Evolutionary conservation across 2,888 invertebrate genomes (phyloP).

Genomic region (Chorisops tibialis): DNA sequence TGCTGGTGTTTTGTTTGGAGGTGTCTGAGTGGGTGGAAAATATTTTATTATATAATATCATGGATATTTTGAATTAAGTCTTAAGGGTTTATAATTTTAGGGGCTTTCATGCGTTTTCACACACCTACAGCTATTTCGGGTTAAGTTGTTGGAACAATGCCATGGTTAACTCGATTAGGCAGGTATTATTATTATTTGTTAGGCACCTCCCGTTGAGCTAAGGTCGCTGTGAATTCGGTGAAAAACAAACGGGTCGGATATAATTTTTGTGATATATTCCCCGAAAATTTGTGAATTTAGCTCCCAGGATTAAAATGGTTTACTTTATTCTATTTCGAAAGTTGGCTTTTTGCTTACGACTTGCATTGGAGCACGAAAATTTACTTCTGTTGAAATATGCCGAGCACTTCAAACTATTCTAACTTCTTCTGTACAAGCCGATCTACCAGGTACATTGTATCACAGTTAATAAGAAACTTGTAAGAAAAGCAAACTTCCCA

Average conservation of each 20-base stretch:
- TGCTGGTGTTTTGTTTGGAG: too few species aligned
- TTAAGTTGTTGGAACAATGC: not conserved
- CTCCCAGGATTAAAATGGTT: too few species aligned
- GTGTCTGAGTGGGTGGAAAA: too few species aligned
- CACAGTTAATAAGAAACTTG: not conserved
- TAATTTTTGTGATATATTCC: too few species aligned
- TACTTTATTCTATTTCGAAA: too few species aligned
- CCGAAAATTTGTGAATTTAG: too few species aligned
- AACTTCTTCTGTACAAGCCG: too few species aligned
- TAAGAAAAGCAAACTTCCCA: not conserved
- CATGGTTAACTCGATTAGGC: conserved; percentile 8
- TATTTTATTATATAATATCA: not conserved
- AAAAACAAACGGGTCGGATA: too few species aligned
- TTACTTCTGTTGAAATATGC: too few species aligned
- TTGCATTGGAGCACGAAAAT: too few species aligned
- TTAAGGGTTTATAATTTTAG: conserved; percentile 2
- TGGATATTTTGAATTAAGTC: not conserved
- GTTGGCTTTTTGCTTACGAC: too few species aligned
- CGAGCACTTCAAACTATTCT: too few species aligned
- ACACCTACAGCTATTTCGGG: conserved; percentile 9
- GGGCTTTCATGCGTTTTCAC: conserved; percentile 13
- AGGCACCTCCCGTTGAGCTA: conserved; percentile 3
- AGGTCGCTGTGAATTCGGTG: not conserved
- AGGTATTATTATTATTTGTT: conserved; percentile 10
- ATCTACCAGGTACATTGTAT: conserved; percentile 4